Base-by-base conservation (phyloP, 2,797 vertebrate genomes). In the Podargus strigoides region DNA sequence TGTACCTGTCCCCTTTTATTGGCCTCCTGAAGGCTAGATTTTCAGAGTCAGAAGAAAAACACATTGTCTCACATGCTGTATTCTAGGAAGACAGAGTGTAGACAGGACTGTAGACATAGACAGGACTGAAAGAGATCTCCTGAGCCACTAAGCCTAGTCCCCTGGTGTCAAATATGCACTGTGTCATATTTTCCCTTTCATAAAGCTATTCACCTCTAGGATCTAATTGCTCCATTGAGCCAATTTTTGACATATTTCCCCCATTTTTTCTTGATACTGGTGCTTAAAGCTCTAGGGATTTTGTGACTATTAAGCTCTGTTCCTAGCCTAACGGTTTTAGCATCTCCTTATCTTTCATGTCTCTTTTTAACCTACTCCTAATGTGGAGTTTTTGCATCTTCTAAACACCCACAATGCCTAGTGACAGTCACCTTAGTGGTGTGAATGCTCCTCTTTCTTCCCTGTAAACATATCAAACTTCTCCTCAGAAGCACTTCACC, bases 301-400 rank as follows among this genome's bases (percentile, higher is more conserved):
- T 93, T 92, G 64, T 85, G 39, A 94, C 91, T 84, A 81, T 91
- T 85, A 91, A 95, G 87, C 87, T 94, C 77, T 90, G 52, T 36
- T 94, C 26, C 63, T 86, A 79, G 85, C 83, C 87, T 86, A 85
- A 85, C 94, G 80, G 70, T 85, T 95, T 93, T 55, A 94, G 80
- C 90, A 73, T 84, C 47, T 59, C 63, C 70, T 90, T 91, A 91
- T 82, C 90, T 91, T 94, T 82, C 80, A 67, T 67, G 85, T 91
- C 55, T 93, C 85, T 88, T 85, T 91, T 80, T 86, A 67, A 73
- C 63, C 96, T 95, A 85, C 59, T 85, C 41, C 68, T 95, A 94
- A 94, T 94, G 89, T 92, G 83, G 91, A 86, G 89, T 79, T 95
- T 83, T 94, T 60, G 82, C 47, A 26, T 79, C 27, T 63, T 69